phyloP scores from a whole-genome alignment of 2,113 vertebrate genomes.

The Phoxinus phoxinus region DNA sequence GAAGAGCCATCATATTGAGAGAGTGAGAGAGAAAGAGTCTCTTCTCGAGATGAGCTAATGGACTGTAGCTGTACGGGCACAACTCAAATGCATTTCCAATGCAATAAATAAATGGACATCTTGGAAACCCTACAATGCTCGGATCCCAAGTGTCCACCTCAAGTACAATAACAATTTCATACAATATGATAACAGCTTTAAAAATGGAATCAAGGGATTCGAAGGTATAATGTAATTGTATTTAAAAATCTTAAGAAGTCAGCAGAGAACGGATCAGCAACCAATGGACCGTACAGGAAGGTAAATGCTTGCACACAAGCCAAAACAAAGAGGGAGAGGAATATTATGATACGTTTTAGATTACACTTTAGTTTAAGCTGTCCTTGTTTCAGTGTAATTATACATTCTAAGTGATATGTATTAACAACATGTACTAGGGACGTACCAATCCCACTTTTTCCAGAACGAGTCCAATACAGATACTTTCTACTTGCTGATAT shows the following conservation, averaged over 20 bases:
- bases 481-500: too few relatives aligned
- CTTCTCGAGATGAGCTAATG: not conserved
- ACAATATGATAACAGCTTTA: conserved; percentile 26
- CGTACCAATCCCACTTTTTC: too few relatives aligned
- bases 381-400: not conserved
- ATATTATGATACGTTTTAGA: not conserved
- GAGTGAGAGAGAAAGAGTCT: not conserved
- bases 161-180: conserved; percentile 19
- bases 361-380: not conserved
- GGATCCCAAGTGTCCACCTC: conserved; percentile 34
- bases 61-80: not conserved
- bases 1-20: not conserved
- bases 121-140: not conserved
- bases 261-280: not conserved
- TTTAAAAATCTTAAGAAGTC: not conserved
- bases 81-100: conserved; percentile 39
- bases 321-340: not conserved
- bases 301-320: not conserved
- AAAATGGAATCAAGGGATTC: conserved; percentile 38
- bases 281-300: not conserved
- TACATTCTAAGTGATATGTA: not conserved
- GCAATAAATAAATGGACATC: conserved; percentile 31
- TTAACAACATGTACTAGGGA: not conserved
- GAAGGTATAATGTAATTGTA: conserved; percentile 13
- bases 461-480: too few relatives aligned